These are phyloP conservation scores for Hemiprocne comata DNA, from an alignment of 2,113 vertebrate species.

Conservation along the genomic window DNA sequence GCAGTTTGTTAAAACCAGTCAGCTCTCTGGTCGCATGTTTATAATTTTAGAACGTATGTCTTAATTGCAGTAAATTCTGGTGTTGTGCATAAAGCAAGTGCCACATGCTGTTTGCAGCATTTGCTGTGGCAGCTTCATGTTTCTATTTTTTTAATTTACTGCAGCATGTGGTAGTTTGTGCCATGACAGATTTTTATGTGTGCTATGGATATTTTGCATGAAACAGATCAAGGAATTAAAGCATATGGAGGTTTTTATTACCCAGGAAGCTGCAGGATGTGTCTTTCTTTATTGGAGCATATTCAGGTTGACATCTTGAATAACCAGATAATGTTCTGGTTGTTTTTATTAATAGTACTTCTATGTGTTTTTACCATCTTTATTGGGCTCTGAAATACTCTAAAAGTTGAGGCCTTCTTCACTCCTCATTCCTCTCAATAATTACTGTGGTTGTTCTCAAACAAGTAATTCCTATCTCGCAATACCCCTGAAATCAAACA, in stretches of 20 bases:
- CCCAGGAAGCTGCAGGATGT: background rate
- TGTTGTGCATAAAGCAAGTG: constrained; percentile 4
- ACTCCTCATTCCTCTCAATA: background rate
- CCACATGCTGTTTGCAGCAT: background rate
- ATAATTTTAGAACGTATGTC: constrained; percentile 34
- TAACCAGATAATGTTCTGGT: background rate
- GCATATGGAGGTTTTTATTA: constrained; percentile 4
- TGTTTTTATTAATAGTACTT: background rate
- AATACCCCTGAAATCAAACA: background rate
- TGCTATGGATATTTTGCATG: constrained; percentile 3
- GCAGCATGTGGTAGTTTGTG: constrained; percentile 35
- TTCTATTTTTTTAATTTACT: constrained; percentile 1
- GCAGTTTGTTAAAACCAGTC: constrained; percentile 34
- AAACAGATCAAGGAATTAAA: constrained; percentile 1
- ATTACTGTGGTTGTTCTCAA: constrained; percentile 15
- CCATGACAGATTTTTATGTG: background rate
- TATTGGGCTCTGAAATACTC: background rate
- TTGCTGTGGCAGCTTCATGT: background rate
- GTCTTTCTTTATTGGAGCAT: constrained; percentile 7
- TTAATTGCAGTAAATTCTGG: constrained; percentile 38
- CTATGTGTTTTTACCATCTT: background rate
- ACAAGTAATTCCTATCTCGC: background rate
- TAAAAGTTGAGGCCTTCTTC: background rate
- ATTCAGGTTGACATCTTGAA: constrained; percentile 49
- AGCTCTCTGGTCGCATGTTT: constrained; percentile 36